phyloP scores from a whole-genome alignment of 2,113 vertebrate genomes.

The Aythya baeri region DNA sequence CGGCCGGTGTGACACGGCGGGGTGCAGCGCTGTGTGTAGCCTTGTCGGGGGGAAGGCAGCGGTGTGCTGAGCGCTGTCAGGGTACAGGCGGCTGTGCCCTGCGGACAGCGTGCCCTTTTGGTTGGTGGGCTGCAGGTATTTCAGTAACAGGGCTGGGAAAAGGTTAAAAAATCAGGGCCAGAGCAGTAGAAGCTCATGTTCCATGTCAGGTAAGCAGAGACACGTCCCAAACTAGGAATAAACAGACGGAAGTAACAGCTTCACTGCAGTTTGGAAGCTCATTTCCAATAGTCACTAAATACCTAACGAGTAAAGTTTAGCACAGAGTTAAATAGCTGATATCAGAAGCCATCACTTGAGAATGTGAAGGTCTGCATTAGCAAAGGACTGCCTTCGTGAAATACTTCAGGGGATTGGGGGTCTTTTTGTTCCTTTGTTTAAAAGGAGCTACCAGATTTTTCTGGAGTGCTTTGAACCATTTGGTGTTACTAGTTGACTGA shows the following conservation, averaged over 20 bases:
- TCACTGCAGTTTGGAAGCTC: fast-evolving
- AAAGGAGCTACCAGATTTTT: too few species aligned
- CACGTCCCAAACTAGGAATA: fast-evolving
- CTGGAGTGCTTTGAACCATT: neutral
- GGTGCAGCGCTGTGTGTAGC: too few species aligned
- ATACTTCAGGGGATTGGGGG: neutral
- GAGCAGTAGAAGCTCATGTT: fast-evolving
- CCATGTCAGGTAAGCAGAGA: fast-evolving
- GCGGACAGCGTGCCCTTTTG: fast-evolving
- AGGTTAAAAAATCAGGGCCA: fast-evolving
- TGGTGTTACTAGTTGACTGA: too few species aligned
- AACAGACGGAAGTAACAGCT: fast-evolving
- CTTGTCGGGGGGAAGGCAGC: too few species aligned
- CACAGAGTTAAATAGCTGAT: neutral
- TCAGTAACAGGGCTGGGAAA: neutral
- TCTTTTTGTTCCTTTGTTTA: too few species aligned
- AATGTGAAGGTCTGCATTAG: neutral
- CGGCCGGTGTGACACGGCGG: too few species aligned
- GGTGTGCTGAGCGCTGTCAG: too few species aligned
- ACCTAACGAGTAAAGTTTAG: neutral
- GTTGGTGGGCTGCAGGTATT: neutral
- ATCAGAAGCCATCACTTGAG: fast-evolving
- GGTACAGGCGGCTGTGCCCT: neutral
- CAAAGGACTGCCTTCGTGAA: neutral
- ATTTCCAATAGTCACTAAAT: neutral